Evolutionary conservation across 2,113 vertebrate genomes (phyloP).

Genomic region (Pseudorhombus dupliciocellatus): DNA sequence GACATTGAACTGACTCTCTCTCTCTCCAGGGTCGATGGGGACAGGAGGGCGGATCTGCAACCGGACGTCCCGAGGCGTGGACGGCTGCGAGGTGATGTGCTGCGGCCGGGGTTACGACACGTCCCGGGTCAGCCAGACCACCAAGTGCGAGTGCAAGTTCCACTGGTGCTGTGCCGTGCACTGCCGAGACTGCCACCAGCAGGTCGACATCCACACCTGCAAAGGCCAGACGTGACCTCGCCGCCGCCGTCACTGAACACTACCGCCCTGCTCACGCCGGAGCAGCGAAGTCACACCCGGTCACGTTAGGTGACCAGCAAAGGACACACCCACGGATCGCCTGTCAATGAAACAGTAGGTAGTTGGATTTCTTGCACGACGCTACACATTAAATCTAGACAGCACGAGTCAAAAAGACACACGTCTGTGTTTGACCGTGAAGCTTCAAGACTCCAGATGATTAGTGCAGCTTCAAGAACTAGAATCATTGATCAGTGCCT

Average conservation of each 20-base stretch:
- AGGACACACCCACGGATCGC: neutral
- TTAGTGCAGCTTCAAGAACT: neutral
- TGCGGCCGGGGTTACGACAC: conserved; percentile 96
- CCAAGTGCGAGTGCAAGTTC: conserved; percentile 96
- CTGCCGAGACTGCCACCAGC: conserved; percentile 93
- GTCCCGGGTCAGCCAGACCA: conserved; percentile 85
- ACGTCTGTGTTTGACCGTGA: neutral
- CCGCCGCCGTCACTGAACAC: neutral
- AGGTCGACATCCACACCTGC: conserved; percentile 92
- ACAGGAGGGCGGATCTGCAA: conserved; percentile 92
- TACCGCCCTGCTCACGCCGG: neutral
- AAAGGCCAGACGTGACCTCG: conserved; percentile 85
- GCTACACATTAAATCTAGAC: neutral
- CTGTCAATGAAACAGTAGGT: conserved; percentile 10
- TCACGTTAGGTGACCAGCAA: neutral
- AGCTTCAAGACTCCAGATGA: neutral
- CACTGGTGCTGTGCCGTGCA: conserved; percentile 95
- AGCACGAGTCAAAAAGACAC: neutral
- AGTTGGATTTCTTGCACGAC: neutral
- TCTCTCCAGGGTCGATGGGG: conserved; percentile 85
- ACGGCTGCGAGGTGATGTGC: conserved; percentile 97
- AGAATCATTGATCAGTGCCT: neutral
- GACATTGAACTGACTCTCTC: neutral
- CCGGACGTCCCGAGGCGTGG: conserved; percentile 87
- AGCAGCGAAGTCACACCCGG: neutral